Conservation (phyloP, 2,888 invertebrate genomes). For the Platypus cylindrus region DNA sequence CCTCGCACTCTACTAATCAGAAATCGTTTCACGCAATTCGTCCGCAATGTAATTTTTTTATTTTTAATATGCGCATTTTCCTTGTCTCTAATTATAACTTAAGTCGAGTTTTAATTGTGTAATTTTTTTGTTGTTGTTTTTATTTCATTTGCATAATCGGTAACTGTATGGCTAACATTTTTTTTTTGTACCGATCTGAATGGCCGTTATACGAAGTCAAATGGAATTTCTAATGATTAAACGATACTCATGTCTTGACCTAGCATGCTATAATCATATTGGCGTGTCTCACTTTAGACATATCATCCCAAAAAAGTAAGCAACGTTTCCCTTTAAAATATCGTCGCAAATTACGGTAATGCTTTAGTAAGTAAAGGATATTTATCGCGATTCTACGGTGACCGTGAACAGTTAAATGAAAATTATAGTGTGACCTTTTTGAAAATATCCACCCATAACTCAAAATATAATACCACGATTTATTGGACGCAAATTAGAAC, state of each 20-base stretch:
- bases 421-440: constrained; percentile 26
- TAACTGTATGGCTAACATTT: too few relatives aligned
- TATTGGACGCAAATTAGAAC: constrained; percentile 29
- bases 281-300: constrained; percentile 7
- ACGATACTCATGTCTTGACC: constrained; percentile 1
- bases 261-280: constrained; percentile 7
- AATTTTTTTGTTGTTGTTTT: constrained; percentile 15
- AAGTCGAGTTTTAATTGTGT: constrained; percentile 15
- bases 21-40: constrained; percentile 22
- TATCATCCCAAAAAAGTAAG: constrained; percentile 8
- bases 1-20: constrained; percentile 22
- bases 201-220: too few relatives aligned
- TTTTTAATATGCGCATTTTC: constrained; percentile 15
- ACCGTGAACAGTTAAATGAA: constrained; percentile 24
- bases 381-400: constrained; percentile 19
- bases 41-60: constrained; percentile 12
- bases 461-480: constrained; percentile 26
- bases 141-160: constrained; percentile 13
- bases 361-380: constrained; percentile 15
- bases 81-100: constrained; percentile 16
- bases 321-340: constrained; percentile 13
- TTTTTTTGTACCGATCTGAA: too few relatives aligned
- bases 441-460: constrained; percentile 25
- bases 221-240: too few relatives aligned
- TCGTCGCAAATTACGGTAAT: constrained; percentile 16